phyloP scores from a whole-genome alignment of 1,140 invertebrate species.

The Amyelois transitella region DNA sequence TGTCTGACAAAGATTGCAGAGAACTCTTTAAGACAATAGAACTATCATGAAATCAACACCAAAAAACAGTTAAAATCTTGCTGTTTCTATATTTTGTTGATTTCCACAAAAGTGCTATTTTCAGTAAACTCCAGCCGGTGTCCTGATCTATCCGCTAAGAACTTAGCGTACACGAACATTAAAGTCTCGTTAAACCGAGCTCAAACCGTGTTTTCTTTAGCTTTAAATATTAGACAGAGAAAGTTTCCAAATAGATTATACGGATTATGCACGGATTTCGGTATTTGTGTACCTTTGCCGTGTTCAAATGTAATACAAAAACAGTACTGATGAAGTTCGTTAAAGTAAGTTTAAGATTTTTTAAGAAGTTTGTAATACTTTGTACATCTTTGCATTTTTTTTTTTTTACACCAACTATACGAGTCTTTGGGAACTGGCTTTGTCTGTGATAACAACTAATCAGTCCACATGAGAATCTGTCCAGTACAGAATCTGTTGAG shows the following conservation, averaged over 20 bases:
- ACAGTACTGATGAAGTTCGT: too few relatives aligned
- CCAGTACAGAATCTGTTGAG: too few relatives aligned
- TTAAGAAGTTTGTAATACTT: neutral
- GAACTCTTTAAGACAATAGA: too few relatives aligned
- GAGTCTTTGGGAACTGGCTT: too few relatives aligned
- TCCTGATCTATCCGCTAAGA: neutral
- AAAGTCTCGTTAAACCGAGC: slow-evolving; percentile 17
- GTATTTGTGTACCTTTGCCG: neutral
- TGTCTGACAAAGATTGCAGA: too few relatives aligned
- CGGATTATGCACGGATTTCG: neutral
- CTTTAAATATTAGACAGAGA: slow-evolving; percentile 6
- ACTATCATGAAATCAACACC: too few relatives aligned
- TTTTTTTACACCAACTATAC: too few relatives aligned
- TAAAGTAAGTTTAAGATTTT: too few relatives aligned
- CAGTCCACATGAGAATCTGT: too few relatives aligned
- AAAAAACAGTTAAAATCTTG: too few relatives aligned
- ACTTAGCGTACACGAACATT: slow-evolving; percentile 9
- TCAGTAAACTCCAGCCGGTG: neutral
- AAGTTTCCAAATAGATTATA: neutral
- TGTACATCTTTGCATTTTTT: too few relatives aligned
- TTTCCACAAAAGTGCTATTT: neutral
- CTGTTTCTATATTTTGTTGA: neutral
- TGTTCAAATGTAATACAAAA: neutral
- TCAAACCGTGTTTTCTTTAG: slow-evolving; percentile 13
- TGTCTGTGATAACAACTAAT: too few relatives aligned